These are phyloP conservation scores for Norana najaformis DNA, from an alignment of 2,888 invertebrate species.

Conservation along the genomic window DNA sequence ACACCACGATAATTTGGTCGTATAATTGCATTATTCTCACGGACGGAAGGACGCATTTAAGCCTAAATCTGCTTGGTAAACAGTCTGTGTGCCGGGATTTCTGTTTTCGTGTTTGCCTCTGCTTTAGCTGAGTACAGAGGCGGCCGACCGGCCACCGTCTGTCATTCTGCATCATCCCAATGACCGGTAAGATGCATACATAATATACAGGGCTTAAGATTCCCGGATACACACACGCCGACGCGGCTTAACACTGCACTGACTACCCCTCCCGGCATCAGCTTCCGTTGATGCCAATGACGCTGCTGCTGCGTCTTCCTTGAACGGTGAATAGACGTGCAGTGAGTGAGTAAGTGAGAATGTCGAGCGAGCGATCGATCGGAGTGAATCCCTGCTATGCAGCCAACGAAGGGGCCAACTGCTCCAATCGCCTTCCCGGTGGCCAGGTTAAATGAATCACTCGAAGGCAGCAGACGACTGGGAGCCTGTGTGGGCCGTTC, in stretches of 20 bases:
- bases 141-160: not conserved
- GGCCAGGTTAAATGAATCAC: not conserved
- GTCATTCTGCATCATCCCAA: not conserved
- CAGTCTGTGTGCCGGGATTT: not conserved
- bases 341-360: not conserved
- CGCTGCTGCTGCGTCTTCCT: not conserved
- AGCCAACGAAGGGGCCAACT: not conserved
- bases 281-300: not conserved
- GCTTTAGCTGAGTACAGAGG: not conserved
- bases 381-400: not conserved
- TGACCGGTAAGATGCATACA: not conserved
- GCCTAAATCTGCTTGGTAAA: not conserved
- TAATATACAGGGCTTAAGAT: not conserved
- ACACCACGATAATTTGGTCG: not conserved
- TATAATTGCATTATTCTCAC: not conserved
- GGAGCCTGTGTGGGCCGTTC: not conserved
- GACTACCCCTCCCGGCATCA: not conserved
- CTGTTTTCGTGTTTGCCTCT: not conserved
- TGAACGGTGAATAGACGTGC: slow-evolving; percentile 13
- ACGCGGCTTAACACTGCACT: slow-evolving; percentile 5
- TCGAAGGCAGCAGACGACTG: not conserved
- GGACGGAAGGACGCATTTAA: not conserved
- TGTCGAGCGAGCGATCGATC: not conserved
- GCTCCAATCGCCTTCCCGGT: not conserved
- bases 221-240: not conserved